These are phyloP conservation scores for Patella caerulea DNA, from an alignment of 2,888 invertebrate species.

Conservation along the genomic window DNA sequence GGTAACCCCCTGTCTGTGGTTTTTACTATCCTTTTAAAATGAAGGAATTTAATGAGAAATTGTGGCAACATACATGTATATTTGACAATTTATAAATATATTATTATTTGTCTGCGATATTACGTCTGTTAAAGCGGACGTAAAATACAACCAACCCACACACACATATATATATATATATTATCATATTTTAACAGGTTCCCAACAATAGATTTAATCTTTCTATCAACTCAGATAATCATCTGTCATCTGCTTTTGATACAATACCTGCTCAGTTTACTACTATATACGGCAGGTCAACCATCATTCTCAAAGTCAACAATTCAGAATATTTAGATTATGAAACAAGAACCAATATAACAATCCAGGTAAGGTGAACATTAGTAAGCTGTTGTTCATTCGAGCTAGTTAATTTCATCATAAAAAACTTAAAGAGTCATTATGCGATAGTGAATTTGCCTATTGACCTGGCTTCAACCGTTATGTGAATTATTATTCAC, in stretches of 20 bases:
- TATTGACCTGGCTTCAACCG: neutral
- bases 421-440: too few relatives aligned
- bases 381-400: too few relatives aligned
- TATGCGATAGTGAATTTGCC: neutral
- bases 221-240: constrained; percentile 47
- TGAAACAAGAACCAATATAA: constrained; percentile 74
- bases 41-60: constrained; percentile 8
- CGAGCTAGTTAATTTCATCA: too few relatives aligned
- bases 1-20: neutral
- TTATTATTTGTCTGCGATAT: neutral
- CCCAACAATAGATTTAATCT: constrained; percentile 53
- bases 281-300: constrained; percentile 48
- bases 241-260: constrained; percentile 47
- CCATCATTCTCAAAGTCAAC: constrained; percentile 50
- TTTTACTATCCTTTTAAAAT: constrained; percentile 17
- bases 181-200: constrained; percentile 41
- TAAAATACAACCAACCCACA: too few relatives aligned
- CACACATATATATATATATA: neutral
- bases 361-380: constrained; percentile 48
- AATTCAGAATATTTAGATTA: constrained; percentile 80
- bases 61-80: too few relatives aligned
- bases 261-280: constrained; percentile 41
- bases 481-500: neutral
- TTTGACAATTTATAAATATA: neutral
- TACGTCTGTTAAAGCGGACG: too few relatives aligned